These are phyloP conservation scores for Darevskia mixta DNA, from an alignment of 2,797 vertebrate genomes.

Conservation along the genomic window DNA sequence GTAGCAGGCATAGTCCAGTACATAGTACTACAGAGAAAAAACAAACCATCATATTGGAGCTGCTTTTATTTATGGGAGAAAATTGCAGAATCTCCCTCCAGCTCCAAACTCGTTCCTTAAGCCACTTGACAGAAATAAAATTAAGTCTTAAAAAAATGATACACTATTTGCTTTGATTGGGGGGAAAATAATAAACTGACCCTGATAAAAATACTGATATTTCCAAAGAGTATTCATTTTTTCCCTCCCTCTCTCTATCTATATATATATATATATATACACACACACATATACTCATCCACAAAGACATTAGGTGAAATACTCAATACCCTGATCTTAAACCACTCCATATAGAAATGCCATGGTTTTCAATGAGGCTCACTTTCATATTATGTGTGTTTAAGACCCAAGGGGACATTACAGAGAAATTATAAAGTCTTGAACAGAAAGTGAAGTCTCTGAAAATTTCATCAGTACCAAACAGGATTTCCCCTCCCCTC, in stretches of 20 bases:
- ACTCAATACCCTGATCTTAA: neutral
- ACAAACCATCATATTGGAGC: constrained; percentile 44
- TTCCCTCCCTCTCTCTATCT: too few relatives aligned
- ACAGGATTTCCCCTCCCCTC: neutral
- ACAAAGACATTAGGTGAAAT: constrained; percentile 24
- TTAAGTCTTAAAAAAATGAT: constrained; percentile 37
- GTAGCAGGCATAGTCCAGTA: neutral
- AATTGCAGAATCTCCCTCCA: constrained; percentile 41
- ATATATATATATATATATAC: too few relatives aligned
- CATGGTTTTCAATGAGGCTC: constrained; percentile 42
- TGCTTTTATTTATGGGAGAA: constrained; percentile 35
- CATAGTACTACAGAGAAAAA: neutral
- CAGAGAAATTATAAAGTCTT: constrained; percentile 57
- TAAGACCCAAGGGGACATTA: constrained; percentile 59
- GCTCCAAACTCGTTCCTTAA: constrained; percentile 40
- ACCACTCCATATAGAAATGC: constrained; percentile 9
- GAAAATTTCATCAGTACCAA: constrained; percentile 22
- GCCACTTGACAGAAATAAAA: constrained; percentile 6
- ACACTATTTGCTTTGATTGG: constrained; percentile 33
- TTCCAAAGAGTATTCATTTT: neutral
- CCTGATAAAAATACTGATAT: neutral
- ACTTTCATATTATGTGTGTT: constrained; percentile 48
- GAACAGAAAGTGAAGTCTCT: constrained; percentile 47
- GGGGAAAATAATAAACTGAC: neutral
- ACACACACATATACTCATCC: neutral